A percentile compares a stretch with the other conserved stretches of the same genome.
Conservation (phyloP, 2,888 invertebrate species). For the Philopedon plagiatum region DNA sequence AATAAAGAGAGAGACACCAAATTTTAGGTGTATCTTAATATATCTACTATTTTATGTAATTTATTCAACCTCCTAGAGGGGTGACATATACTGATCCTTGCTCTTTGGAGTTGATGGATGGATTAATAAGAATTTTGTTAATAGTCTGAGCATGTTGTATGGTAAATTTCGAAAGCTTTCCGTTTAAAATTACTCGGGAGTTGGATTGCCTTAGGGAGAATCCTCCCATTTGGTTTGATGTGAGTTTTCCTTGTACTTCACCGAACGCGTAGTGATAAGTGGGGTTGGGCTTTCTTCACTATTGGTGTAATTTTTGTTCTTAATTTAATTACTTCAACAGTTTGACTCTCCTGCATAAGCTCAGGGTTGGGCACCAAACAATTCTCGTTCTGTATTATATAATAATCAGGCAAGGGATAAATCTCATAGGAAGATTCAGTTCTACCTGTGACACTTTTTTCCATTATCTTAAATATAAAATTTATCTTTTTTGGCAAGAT, state of each 20-base stretch:
- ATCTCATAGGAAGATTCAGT: slow-evolving; percentile 80
- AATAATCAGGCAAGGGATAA: slow-evolving; percentile 73
- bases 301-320: slow-evolving; percentile 76
- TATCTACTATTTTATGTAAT: too few relatives aligned
- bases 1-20: too few relatives aligned
- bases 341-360: slow-evolving; percentile 66
- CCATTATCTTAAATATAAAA: slow-evolving; percentile 78
- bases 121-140: slow-evolving; percentile 75
- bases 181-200: slow-evolving; percentile 73
- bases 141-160: slow-evolving; percentile 78
- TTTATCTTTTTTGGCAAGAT: slow-evolving; percentile 66
- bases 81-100: slow-evolving; percentile 71
- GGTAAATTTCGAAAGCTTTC: slow-evolving; percentile 72
- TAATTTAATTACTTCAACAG: slow-evolving; percentile 78
- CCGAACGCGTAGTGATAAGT: slow-evolving; percentile 77
- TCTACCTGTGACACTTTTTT: slow-evolving; percentile 79
- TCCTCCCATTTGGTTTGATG: slow-evolving; percentile 62
- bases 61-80: too few relatives aligned
- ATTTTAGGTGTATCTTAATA: too few relatives aligned
- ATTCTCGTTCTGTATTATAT: slow-evolving; percentile 73
- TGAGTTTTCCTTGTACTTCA: slow-evolving; percentile 64
- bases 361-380: slow-evolving; percentile 71
- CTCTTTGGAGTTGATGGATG: slow-evolving; percentile 73
- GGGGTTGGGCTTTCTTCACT: slow-evolving; percentile 74
- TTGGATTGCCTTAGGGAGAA: slow-evolving; percentile 72